phyloP scores from a whole-genome alignment of 2,888 invertebrate species.

The Cephus sareptanus region DNA sequence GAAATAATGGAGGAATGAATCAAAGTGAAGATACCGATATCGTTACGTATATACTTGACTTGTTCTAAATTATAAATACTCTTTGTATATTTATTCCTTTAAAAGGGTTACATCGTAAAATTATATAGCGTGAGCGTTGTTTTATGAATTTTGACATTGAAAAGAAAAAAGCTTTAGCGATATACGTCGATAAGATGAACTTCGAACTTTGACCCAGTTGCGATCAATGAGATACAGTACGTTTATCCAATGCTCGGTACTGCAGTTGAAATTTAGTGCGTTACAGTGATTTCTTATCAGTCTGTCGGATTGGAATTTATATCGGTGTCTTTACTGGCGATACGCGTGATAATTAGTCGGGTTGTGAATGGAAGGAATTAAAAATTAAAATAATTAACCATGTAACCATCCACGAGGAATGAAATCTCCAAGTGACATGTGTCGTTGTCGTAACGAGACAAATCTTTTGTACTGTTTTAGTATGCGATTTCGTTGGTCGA shows the following conservation, averaged over 20 bases:
- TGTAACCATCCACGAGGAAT: constrained; percentile 2
- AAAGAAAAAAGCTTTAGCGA: too few species aligned
- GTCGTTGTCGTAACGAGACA: constrained; percentile 14
- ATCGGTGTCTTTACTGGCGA: background rate
- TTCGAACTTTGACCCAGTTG: too few species aligned
- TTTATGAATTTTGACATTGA: too few species aligned
- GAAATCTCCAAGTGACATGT: constrained; percentile 5
- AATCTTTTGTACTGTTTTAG: constrained; percentile 13
- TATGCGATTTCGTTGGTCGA: constrained; percentile 13
- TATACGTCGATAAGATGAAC: too few species aligned
- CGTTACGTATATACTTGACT: background rate
- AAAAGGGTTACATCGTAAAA: too few species aligned
- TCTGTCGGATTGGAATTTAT: background rate
- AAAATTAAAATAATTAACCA: constrained; percentile 5
- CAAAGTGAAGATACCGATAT: background rate
- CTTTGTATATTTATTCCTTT: background rate
- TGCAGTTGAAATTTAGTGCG: too few species aligned
- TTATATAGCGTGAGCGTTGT: too few species aligned
- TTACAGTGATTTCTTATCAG: background rate
- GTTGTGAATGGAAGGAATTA: constrained; percentile 3
- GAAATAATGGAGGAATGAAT: constrained; percentile 9
- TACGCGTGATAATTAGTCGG: constrained; percentile 1
- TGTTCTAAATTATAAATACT: background rate
- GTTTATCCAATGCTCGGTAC: too few species aligned
- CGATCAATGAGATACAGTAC: too few species aligned